Evolutionary conservation across 2,113 vertebrate genomes (phyloP), one percentile per base, ranked within the genome.

Genomic region (Bubalus kerabau): DNA sequence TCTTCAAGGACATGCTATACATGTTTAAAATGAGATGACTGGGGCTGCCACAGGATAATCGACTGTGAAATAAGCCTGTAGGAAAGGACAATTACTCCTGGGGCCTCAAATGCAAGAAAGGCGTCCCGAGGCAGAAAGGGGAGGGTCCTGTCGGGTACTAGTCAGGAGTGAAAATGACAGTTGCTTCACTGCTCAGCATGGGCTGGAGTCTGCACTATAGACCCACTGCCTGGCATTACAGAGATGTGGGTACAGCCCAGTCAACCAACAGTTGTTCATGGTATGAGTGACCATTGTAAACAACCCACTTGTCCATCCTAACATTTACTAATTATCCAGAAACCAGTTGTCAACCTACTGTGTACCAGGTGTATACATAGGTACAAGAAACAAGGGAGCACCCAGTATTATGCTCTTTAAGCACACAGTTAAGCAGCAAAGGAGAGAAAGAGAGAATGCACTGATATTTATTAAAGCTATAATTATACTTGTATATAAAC

Each of bases 51-150:
- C 91, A 93, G 88, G 96, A 98, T 97, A 98, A 98, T 97, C 80
- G 93, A 97, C 98, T 97, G 97, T 98, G 98, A 98, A 98, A 98
- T 98, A 98, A 98, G 97, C 50, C 97, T 46, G 67, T 94, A 95
- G 94, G 86, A 97, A 96, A 97, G 98, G 88, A 96, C 96, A 97
- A 95, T 98, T 97, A 98, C 93, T 97, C 91, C 86, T 96, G 92
- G 74, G 94, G 71, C 88, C 86, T 97, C 96, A 76, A 88, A 96
- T 81, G 74, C 84, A 95, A 98, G 97, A 92, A 92, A 97, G 91
- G 87, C 93, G 91, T 97, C 91, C 87, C 0, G 2, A 88, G 59
- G 86, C 93, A 96, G 86, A 10, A 17, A 90, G 87, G 36, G 90
- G 91, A 97, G 74, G 83, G 87, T 95, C 83, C 74, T 62, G 16